A percentile compares a stretch with the other conserved stretches of the same genome.
Conservation (phyloP, 2,797 vertebrate species). For the Pogoniulus pusillus region DNA sequence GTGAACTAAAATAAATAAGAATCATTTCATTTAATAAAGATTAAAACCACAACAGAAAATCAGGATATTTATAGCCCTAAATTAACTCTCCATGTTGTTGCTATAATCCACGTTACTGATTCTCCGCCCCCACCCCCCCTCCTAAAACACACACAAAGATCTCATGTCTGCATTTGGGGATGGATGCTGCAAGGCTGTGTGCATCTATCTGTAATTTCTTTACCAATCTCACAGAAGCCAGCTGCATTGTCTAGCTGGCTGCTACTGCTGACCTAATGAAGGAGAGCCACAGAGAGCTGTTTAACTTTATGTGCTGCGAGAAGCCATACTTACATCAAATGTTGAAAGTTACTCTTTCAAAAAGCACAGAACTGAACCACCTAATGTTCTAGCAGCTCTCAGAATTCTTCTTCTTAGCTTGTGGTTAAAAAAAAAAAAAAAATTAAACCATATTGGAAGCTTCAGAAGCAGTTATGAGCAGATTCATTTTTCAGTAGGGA, state of each 20-base stretch:
- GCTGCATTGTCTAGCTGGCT: neutral
- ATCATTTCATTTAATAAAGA: slow-evolving; percentile 1
- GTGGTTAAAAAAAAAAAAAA: neutral
- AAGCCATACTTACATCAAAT: neutral
- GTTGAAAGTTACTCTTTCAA: neutral
- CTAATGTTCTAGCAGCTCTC: neutral
- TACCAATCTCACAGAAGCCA: neutral
- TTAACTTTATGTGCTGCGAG: neutral
- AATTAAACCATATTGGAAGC: neutral
- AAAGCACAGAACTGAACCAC: neutral
- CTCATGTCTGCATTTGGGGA: neutral
- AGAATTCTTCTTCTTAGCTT: neutral
- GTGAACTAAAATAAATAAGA: slow-evolving; percentile 14
- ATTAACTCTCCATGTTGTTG: slow-evolving; percentile 17
- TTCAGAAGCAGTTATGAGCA: neutral
- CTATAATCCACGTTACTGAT: neutral
- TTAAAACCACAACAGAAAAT: slow-evolving; percentile 17
- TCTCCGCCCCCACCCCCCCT: neutral
- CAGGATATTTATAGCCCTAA: slow-evolving; percentile 26
- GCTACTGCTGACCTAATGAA: slow-evolving; percentile 40
- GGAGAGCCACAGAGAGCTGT: neutral
- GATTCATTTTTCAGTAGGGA: neutral
- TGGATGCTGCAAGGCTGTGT: neutral
- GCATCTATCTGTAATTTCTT: slow-evolving; percentile 15
- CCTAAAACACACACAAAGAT: neutral